Evolutionary conservation across 2,797 vertebrate genomes (phyloP).

Genomic region (Rhynchonycteris naso): DNA sequence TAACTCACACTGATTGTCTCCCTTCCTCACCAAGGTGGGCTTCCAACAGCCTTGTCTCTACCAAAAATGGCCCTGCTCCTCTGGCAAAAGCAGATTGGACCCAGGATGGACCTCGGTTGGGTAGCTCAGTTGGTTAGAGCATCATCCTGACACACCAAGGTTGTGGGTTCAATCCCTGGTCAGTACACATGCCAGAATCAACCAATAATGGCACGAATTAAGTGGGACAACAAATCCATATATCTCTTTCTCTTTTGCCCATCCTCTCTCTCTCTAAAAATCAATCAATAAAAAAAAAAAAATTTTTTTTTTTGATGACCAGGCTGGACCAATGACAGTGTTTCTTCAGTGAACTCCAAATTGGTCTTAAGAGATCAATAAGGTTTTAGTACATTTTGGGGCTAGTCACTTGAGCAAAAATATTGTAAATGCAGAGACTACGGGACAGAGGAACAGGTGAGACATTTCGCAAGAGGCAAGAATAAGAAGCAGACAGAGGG

Average conservation of each 20-base stretch:
- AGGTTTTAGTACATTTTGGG: neutral
- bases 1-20: neutral
- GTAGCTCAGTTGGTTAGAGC: too few relatives aligned
- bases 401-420: neutral
- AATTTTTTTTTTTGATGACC: neutral
- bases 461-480: neutral
- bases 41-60: neutral
- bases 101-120: neutral
- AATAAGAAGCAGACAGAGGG: neutral
- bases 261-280: too few relatives aligned
- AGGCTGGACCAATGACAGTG: neutral
- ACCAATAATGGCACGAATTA: too few relatives aligned
- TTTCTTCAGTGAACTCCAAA: neutral
- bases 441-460: neutral
- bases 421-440: neutral
- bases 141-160: too few relatives aligned
- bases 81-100: neutral
- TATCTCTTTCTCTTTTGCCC: too few relatives aligned
- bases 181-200: too few relatives aligned
- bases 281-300: neutral
- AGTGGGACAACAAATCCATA: too few relatives aligned
- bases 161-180: too few relatives aligned
- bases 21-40: neutral
- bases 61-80: neutral
- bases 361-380: neutral